A percentile compares a stretch with the other conserved stretches of the same genome.
phyloP scores from a whole-genome alignment of 2,113 vertebrate genomes.

The Microtus ochrogaster region DNA sequence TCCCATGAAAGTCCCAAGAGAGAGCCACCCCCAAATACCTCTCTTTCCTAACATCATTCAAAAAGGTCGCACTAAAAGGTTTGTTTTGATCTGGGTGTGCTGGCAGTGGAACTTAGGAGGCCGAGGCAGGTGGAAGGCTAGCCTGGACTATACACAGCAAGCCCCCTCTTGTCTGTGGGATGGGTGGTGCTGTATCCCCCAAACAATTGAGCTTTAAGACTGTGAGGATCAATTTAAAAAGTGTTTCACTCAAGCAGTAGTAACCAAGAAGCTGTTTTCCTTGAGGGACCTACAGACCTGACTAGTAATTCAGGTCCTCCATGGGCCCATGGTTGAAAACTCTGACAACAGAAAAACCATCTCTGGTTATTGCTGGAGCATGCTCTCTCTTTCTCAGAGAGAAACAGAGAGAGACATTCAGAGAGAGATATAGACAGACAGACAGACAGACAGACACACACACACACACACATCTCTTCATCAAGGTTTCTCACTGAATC shows the following conservation, averaged over 20 bases:
- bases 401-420: background rate
- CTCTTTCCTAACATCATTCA: background rate
- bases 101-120: background rate
- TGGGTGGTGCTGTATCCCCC: background rate
- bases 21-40: background rate
- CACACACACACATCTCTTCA: background rate
- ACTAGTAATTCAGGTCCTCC: background rate
- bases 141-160: background rate
- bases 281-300: background rate
- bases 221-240: background rate
- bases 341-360: background rate
- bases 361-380: background rate
- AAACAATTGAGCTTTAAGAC: background rate
- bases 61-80: background rate
- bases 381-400: background rate
- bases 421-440: background rate
- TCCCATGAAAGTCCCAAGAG: background rate
- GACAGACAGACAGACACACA: background rate
- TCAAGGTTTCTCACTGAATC: background rate
- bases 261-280: background rate
- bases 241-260: background rate
- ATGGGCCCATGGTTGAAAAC: too few species aligned
- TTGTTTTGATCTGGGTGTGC: background rate
- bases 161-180: background rate
- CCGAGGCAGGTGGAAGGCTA: background rate